Evolutionary conservation across 2,113 vertebrate genomes (phyloP), one percentile per base, ranked within the genome.

Genomic region (Heterotilapia buettikoferi): DNA sequence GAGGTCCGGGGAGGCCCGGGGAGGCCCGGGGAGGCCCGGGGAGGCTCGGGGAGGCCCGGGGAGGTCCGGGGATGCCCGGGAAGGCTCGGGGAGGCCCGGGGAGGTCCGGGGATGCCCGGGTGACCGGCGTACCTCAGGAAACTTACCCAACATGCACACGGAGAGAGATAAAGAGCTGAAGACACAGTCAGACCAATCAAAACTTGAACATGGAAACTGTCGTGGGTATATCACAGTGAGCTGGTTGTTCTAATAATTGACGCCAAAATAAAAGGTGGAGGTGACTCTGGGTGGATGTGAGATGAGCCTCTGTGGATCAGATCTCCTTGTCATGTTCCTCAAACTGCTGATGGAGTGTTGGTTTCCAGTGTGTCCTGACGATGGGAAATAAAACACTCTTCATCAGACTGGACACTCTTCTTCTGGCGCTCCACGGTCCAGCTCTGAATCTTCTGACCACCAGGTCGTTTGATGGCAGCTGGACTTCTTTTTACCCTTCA

Each of bases 1-100:
- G 24, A 0, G 52, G 4, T 9, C 0, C 38, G 0, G 11, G 52
- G 19, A n/a, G 19, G 19, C 8, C 2, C 19, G 1, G 52, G 36
- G 36, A 2, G 9, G 36, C 36, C 4, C 6, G 2, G 52, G 36
- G 9, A 4, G 53, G n/a, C 11, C 1, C 6, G 3, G 14, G 50
- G 50, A 3, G 8, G 50, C 7, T 1, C 21, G 1, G 21, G 43
- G 6, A 14, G 43, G 6, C 43, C 3, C n/a, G 4, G 53, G 9
- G 38, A 9, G 4, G n/a, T n/a, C n/a, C n/a, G n/a, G n/a, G n/a
- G n/a, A n/a, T n/a, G n/a, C n/a, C 0, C 7, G 33, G 31, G 31
- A 8, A 0, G 10, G 9, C 21, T 0, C 40, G 0, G 12, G 53
- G 53, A 5, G n/a, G n/a, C 9, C 1, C 6, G 0, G 19, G 13